Conservation (phyloP, 2,797 vertebrate species). For the Knipowitschia caucasica region DNA sequence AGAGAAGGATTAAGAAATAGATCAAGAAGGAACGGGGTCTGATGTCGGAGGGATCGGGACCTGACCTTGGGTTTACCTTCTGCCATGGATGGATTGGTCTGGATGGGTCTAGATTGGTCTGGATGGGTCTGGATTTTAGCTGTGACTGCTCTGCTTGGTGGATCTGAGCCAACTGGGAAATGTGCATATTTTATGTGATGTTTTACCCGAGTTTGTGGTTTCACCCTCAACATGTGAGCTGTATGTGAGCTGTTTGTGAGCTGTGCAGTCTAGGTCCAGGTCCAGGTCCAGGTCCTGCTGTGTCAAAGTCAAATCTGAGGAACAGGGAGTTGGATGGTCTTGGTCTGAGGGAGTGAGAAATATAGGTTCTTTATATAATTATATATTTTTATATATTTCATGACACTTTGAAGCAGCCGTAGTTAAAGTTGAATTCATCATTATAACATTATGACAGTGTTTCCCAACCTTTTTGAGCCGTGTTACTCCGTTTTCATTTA, state of each 20-base stretch:
- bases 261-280: conserved; percentile 33
- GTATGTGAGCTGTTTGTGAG: conserved; percentile 40
- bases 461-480: too few relatives aligned
- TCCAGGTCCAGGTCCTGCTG: conserved; percentile 34
- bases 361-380: too few relatives aligned
- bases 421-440: too few relatives aligned
- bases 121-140: background rate
- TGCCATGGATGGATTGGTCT: conserved; percentile 2
- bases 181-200: conserved; percentile 27
- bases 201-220: conserved; percentile 18
- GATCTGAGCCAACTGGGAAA: conserved; percentile 39
- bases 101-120: background rate
- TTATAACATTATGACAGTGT: too few relatives aligned
- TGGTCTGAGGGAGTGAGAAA: background rate
- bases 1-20: conserved; percentile 44
- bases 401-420: too few relatives aligned
- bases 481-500: too few relatives aligned
- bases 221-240: conserved; percentile 26
- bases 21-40: conserved; percentile 37
- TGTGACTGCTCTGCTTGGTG: conserved; percentile 9
- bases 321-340: conserved; percentile 44
- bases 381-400: too few relatives aligned
- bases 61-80: conserved; percentile 49
- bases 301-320: conserved; percentile 57
- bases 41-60: conserved; percentile 16